Evolutionary conservation across 2,113 vertebrate genomes (phyloP).

Genomic region (Oncorhynchus kisutch): DNA sequence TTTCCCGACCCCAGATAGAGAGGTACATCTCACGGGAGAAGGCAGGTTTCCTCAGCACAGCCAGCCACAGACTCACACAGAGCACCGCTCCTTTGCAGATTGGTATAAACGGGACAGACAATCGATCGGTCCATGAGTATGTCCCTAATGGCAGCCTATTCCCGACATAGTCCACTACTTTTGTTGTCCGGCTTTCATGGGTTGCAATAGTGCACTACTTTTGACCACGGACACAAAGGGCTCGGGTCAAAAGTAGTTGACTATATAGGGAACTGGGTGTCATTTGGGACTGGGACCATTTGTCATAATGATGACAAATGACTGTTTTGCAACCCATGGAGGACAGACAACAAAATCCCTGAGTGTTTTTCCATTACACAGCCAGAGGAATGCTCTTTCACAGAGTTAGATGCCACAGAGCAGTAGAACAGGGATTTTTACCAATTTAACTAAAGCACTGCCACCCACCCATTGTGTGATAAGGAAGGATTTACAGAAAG

Average conservation of each 20-base stretch:
- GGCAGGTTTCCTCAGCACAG: not conserved
- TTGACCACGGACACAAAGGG: too few species aligned
- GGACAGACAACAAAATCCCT: not conserved
- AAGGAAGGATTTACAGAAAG: not conserved
- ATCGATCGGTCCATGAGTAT: not conserved
- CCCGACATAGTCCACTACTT: too few species aligned
- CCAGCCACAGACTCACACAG: too few species aligned
- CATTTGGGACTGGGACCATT: not conserved
- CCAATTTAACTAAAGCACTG: not conserved
- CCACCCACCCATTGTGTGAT: not conserved
- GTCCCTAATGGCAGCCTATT: too few species aligned
- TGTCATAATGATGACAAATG: not conserved
- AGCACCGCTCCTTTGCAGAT: not conserved
- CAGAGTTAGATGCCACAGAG: not conserved
- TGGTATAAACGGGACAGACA: not conserved
- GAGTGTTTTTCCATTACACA: not conserved
- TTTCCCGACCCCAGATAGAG: not conserved
- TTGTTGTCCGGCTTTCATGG: too few species aligned
- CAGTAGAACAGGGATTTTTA: not conserved
- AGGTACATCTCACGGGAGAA: not conserved
- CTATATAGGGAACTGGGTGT: too few species aligned
- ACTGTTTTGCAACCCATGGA: not conserved
- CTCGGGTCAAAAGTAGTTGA: too few species aligned
- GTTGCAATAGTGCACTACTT: too few species aligned
- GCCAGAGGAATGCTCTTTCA: not conserved